Percentiles rank a stretch among this genome's conserved stretches.
Evolutionary conservation across 2,797 vertebrate genomes (phyloP).

Genomic region (Aplochiton taeniatus): DNA sequence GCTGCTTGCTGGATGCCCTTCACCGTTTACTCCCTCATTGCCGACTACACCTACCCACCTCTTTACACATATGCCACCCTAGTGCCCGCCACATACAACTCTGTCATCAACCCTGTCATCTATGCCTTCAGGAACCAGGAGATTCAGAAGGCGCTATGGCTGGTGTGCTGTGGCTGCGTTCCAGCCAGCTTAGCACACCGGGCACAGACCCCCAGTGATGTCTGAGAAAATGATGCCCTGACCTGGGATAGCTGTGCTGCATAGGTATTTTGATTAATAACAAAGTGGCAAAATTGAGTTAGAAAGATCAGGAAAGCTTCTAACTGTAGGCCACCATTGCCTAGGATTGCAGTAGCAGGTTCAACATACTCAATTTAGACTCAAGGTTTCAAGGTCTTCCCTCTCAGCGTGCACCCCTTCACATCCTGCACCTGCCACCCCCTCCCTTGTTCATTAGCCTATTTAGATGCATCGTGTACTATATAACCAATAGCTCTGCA

Average conservation of each 20-base stretch:
- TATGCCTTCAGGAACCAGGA: constrained; percentile 99
- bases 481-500: too few species aligned
- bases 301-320: too few species aligned
- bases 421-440: too few species aligned
- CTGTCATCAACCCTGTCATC: constrained; percentile 97
- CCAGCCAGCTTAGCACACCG: constrained; percentile 87
- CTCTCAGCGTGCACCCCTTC: too few species aligned
- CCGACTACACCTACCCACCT: constrained; percentile 95
- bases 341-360: constrained; percentile 55
- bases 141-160: constrained; percentile 97
- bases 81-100: constrained; percentile 98
- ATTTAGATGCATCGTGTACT: too few species aligned
- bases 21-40: constrained; percentile 94
- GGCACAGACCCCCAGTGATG: constrained; percentile 93
- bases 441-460: too few species aligned
- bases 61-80: constrained; percentile 98
- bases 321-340: constrained; percentile 50
- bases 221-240: constrained; percentile 74
- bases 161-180: constrained; percentile 93
- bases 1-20: constrained; percentile 99
- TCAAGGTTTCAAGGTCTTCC: too few species aligned
- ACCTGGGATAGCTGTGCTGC: too few species aligned
- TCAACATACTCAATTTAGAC: constrained; percentile 26
- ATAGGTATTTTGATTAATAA: too few species aligned
- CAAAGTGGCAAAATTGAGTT: too few species aligned